These are phyloP conservation scores for Momotus momota DNA, from an alignment of 2,797 vertebrate species.

Conservation along the genomic window DNA sequence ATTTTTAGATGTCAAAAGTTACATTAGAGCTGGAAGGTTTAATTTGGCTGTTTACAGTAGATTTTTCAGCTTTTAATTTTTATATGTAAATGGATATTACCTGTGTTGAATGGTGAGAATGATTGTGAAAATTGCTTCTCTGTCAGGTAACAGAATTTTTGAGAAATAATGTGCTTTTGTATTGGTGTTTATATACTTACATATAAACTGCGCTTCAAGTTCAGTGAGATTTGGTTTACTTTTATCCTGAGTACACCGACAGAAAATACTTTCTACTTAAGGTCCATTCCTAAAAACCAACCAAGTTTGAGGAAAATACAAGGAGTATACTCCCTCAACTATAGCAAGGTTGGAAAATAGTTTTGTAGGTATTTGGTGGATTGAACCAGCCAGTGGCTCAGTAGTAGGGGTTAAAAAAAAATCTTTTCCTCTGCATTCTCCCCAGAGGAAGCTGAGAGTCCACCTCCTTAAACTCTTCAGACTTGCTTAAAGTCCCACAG, in stretches of 20 bases:
- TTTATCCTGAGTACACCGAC: not conserved
- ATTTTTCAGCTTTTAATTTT: not conserved
- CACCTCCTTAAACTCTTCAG: not conserved
- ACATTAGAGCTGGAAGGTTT: not conserved
- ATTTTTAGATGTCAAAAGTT: not conserved
- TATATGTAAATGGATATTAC: not conserved
- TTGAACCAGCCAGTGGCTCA: not conserved
- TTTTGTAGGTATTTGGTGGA: accelerated
- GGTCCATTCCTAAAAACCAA: not conserved
- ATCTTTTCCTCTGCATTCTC: not conserved
- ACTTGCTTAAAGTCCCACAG: not conserved
- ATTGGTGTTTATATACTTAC: not conserved
- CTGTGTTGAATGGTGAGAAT: not conserved
- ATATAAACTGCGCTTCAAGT: not conserved
- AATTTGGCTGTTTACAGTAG: not conserved
- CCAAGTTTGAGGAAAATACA: not conserved
- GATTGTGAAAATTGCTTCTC: not conserved
- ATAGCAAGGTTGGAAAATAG: not conserved
- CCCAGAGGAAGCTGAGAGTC: not conserved
- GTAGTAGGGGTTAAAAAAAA: not conserved
- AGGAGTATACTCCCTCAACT: not conserved
- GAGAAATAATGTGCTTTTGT: not conserved
- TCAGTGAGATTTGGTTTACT: not conserved
- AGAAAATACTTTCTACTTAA: not conserved
- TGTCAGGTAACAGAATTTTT: not conserved